Base-by-base conservation (phyloP, 1,140 invertebrate species). In the Tetramorium alpestre region DNA sequence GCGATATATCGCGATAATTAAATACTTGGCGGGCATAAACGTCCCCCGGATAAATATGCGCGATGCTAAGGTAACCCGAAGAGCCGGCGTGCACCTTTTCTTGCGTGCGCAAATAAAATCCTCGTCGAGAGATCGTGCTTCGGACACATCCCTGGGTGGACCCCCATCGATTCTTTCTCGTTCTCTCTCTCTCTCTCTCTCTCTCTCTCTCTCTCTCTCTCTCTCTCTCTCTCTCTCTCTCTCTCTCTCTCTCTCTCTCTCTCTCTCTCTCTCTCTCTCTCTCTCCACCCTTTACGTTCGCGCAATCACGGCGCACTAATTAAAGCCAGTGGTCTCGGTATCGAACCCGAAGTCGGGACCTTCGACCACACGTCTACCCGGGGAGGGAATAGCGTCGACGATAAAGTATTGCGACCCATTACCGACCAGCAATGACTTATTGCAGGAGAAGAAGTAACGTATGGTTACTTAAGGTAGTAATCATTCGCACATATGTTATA, bases 401-500 rank as follows among this genome's bases (percentile, higher is more conserved):
- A 76, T 80, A 86, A 90, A 90, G 88, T 88, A 88, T 73, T 62
- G 77, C 67, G 67, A 86, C 38, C 38, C 86, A 90, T 90, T 90
- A 88, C 86, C 81, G 70, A 60, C 4, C 76, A 54, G 69, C 87
- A 78, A 90, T 90, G 89, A 90, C 89, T 90, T 90, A 90, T 90
- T 77, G 81, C 72, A 6, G 64, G 64, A 82, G 77, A 67, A 58
- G 60, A 62, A 58, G 70, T 78, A 88, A 90, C 87, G 81, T 91
- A 75, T 90, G 80, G 89, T 91, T 90, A 90, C 89, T 87, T 86
- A 86, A 33, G 22, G 64, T 88, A 69, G 89, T 82, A 90, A 90
- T 90, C 89, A 85, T 85, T 90, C 89, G 80, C 84, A 86, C 89
- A 81, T 88, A 90, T 86, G 88, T 90, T 90, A 90, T 90, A 90